Percentiles rank a stretch among this genome's conserved stretches.
Conservation (phyloP, 2,113 vertebrate genomes). For the Chauna torquata region DNA sequence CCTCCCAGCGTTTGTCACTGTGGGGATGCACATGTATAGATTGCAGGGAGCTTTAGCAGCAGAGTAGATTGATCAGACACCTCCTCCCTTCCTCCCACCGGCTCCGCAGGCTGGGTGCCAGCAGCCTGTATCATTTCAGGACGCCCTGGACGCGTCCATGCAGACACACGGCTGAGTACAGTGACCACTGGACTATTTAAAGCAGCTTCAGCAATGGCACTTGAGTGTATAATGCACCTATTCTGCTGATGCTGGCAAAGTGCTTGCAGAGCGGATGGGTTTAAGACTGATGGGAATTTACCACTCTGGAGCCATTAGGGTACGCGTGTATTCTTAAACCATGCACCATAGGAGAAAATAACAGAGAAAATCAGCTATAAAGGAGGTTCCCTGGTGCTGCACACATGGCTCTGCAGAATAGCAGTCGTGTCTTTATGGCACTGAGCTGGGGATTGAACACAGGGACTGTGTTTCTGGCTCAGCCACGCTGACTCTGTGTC, state of each 20-base stretch:
- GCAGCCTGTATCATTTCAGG: slow-evolving; percentile 8
- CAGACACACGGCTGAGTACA: slow-evolving; percentile 51
- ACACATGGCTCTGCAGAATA: rapidly evolving
- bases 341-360: not conserved
- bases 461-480: not conserved
- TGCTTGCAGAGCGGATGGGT: slow-evolving; percentile 22
- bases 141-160: not conserved
- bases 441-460: not conserved
- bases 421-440: not conserved
- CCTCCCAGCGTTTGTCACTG: not conserved
- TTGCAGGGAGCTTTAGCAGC: not conserved
- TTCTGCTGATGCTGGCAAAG: slow-evolving; percentile 63
- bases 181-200: slow-evolving; percentile 68
- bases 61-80: not conserved
- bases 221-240: slow-evolving; percentile 12
- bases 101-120: not conserved
- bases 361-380: not conserved
- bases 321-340: not conserved
- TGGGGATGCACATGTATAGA: not conserved
- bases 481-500: not conserved
- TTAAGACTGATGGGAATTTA: slow-evolving; percentile 11
- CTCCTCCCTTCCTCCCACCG: not conserved
- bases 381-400: not conserved
- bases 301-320: not conserved
- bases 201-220: not conserved